Percentiles rank a stretch among this genome's conserved stretches.
Conservation (phyloP, 2,888 invertebrate species). For the Punctoribates punctum region DNA sequence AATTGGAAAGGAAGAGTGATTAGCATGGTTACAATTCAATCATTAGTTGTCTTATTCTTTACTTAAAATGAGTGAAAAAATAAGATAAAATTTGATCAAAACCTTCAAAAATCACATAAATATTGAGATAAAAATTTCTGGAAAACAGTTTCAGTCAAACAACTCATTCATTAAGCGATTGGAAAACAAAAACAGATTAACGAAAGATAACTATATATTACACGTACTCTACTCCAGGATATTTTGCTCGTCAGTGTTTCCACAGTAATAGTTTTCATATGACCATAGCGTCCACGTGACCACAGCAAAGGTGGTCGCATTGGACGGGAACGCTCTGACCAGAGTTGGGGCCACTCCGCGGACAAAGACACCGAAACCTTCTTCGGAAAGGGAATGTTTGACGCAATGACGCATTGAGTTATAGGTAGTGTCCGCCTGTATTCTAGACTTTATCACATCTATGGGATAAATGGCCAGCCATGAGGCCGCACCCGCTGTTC, state of each 20-base stretch:
- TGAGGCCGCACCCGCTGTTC: conserved; percentile 75
- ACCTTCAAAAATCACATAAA: neutral
- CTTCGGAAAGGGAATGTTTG: conserved; percentile 51
- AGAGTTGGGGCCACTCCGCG: conserved; percentile 74
- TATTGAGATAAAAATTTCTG: neutral
- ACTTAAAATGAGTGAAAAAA: neutral
- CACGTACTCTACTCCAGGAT: neutral
- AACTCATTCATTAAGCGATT: neutral
- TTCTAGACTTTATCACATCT: conserved; percentile 82
- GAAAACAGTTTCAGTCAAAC: neutral
- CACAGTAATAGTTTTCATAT: conserved; percentile 33
- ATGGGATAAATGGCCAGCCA: conserved; percentile 83
- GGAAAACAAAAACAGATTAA: neutral
- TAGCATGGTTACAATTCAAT: no score
- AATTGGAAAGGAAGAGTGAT: no score
- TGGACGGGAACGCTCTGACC: conserved; percentile 83
- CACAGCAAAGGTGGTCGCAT: conserved; percentile 85
- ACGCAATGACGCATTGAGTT: conserved; percentile 24
- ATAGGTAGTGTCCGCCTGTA: conserved; percentile 61
- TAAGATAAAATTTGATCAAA: neutral
- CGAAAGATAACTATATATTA: neutral
- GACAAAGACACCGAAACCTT: conserved; percentile 69
- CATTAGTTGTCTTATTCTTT: no score
- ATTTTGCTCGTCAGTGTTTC: neutral
- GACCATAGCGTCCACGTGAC: conserved; percentile 69